A percentile compares a stretch with the other conserved stretches of the same genome.
These are phyloP conservation scores for Taphrorychus bicolor DNA, from an alignment of 2,888 invertebrate species.

Conservation along the genomic window DNA sequence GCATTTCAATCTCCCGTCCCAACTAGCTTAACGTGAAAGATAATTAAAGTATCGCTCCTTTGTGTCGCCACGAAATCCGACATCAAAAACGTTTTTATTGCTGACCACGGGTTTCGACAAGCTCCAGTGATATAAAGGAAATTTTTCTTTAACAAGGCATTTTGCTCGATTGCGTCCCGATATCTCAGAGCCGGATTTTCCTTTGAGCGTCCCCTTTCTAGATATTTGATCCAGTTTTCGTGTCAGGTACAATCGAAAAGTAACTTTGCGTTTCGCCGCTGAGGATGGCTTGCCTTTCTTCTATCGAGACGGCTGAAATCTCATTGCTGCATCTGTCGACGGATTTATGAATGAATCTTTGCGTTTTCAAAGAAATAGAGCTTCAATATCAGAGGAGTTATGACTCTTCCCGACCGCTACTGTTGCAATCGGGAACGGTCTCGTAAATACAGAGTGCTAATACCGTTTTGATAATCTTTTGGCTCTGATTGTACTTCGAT, in stretches of 20 bases:
- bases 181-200: constrained; percentile 25
- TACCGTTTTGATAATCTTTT: constrained; percentile 18
- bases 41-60: constrained; percentile 39
- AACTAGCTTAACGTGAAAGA: constrained; percentile 33
- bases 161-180: constrained; percentile 38
- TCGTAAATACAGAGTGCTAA: constrained; percentile 22
- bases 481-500: constrained; percentile 24
- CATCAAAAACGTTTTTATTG: constrained; percentile 40
- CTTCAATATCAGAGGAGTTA: background rate
- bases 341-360: background rate
- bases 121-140: constrained; percentile 36
- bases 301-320: background rate
- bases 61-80: constrained; percentile 37
- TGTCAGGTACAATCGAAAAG: constrained; percentile 14
- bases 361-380: too few species aligned
- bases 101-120: constrained; percentile 37
- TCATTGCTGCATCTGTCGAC: background rate
- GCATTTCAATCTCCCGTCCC: background rate
- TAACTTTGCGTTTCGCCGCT: background rate
- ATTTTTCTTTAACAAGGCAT: constrained; percentile 39
- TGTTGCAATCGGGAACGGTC: background rate
- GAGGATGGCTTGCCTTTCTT: background rate
- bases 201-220: constrained; percentile 15
- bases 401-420: background rate
- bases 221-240: constrained; percentile 28